These are phyloP conservation scores for Pachyrhynchus sulphureomaculatus DNA, from an alignment of 1,140 invertebrate species.

Conservation along the genomic window DNA sequence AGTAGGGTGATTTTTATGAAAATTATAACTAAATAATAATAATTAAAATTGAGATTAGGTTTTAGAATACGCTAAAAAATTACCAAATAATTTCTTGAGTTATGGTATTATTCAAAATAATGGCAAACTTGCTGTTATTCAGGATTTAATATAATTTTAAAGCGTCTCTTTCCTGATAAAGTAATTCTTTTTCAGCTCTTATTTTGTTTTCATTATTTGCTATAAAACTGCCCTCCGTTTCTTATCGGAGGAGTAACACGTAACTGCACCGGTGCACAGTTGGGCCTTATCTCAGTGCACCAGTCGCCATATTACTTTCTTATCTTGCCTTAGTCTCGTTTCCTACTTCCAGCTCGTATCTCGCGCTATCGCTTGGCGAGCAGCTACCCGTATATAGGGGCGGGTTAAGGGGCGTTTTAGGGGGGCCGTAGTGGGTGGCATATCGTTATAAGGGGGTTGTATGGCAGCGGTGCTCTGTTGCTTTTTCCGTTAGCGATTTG, in stretches of 20 bases:
- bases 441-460: neutral
- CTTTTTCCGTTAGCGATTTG: too few species aligned
- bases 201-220: neutral
- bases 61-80: too few species aligned
- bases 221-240: constrained; percentile 2
- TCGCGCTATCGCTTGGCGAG: constrained; percentile 41
- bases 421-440: neutral
- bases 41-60: too few species aligned
- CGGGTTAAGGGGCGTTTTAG: neutral
- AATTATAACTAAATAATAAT: too few species aligned
- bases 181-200: too few species aligned
- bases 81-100: too few species aligned
- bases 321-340: constrained; percentile 47
- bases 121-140: too few species aligned
- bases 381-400: constrained; percentile 39
- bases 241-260: constrained; percentile 21
- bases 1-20: too few species aligned
- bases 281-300: constrained; percentile 42
- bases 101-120: too few species aligned
- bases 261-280: constrained; percentile 33
- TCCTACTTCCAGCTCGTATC: constrained; percentile 48
- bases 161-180: too few species aligned
- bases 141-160: too few species aligned
- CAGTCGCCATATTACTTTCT: constrained; percentile 50
- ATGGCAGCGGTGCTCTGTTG: too few species aligned